Evolutionary conservation across 1,140 invertebrate genomes (phyloP), one percentile per base, ranked within the genome.

Genomic region (Whitmania pigra): DNA sequence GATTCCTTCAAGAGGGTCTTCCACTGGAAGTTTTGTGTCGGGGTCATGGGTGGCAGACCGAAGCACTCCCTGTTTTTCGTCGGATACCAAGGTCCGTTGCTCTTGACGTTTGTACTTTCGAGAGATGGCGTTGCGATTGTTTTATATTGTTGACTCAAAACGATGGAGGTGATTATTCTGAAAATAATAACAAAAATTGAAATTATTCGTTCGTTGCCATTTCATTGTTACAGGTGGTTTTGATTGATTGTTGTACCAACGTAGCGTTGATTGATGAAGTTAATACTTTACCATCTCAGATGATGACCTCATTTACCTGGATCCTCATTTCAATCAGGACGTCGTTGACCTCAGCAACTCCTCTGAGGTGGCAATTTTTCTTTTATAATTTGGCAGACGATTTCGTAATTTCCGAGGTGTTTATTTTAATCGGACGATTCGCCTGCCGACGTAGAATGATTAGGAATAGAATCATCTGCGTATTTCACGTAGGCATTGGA

Each of bases 291-390:
- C 27, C 53, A 29, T 76, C 77, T 80, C 80, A 87, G 91, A 93
- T 80, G 90, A 94, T 77, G 90, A 91, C 81, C 81, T 94, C 63
- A 92, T 95, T 77, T 90, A 93, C 80, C 81, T 95, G 73, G 93
- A 95, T 83, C 93, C 93, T 17, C 92, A 95, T 82, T 91, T 92
- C 76, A 93, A 90, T 78, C 92, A 94, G 82, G 90, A 93, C 80
- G 88, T 88, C 77, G 89, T 94, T 15, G 89, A 93, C 82, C 78
- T 82, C 9, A 73, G 73, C 18, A 73, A 68, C 31, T 49, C 15
- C 3, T 11, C 43, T 17, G 43, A 49, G 43, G 43, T 49, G 31
- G 31, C 6, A 36, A 36, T 36, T 36, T 36, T 36, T 3, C 31
- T 36, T 6, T 36, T n/a, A n/a, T n/a, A n/a, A n/a, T n/a, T n/a